Percentiles rank a stretch among this genome's conserved stretches.
These are phyloP conservation scores for Apocheima hispidaria DNA, from an alignment of 2,888 invertebrate genomes.

Conservation along the genomic window DNA sequence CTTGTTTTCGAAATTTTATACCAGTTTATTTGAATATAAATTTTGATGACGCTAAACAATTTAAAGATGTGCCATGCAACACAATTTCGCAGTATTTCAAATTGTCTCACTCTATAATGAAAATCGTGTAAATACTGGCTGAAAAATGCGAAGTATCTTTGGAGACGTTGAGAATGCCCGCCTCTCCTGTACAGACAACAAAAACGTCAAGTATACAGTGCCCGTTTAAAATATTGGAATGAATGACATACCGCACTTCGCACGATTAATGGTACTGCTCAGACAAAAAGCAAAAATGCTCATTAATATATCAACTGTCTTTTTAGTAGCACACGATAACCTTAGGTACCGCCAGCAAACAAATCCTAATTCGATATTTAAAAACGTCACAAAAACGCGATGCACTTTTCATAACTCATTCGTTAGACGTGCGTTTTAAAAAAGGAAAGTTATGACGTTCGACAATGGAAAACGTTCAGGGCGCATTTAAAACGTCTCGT, in stretches of 20 bases:
- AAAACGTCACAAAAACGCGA: constrained; percentile 46
- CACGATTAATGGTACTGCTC: constrained; percentile 81
- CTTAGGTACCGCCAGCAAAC: constrained; percentile 71
- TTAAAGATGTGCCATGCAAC: constrained; percentile 4
- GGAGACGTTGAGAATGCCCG: constrained; percentile 71
- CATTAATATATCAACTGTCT: constrained; percentile 86
- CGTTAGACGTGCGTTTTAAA: constrained; percentile 48
- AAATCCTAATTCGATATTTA: constrained; percentile 49
- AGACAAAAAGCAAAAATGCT: constrained; percentile 83
- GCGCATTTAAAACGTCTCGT: constrained; percentile 71
- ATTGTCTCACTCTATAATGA: constrained; percentile 25
- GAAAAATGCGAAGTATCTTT: constrained; percentile 58
- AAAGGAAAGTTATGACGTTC: constrained; percentile 50
- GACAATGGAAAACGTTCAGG: constrained; percentile 63
- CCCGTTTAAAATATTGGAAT: constrained; percentile 85
- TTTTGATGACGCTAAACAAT: constrained; percentile 13
- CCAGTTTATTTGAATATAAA: constrained; percentile 22
- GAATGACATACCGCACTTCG: constrained; percentile 85
- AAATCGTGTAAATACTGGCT: constrained; percentile 47
- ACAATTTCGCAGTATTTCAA: constrained; percentile 23
- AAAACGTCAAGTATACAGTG: constrained; percentile 75
- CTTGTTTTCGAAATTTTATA: constrained; percentile 10
- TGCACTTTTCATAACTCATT: constrained; percentile 63
- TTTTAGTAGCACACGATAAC: constrained; percentile 72
- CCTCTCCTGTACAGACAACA: constrained; percentile 79